Evolutionary conservation across 2,113 vertebrate species (phyloP).

Genomic region (Bubo blakistoni): DNA sequence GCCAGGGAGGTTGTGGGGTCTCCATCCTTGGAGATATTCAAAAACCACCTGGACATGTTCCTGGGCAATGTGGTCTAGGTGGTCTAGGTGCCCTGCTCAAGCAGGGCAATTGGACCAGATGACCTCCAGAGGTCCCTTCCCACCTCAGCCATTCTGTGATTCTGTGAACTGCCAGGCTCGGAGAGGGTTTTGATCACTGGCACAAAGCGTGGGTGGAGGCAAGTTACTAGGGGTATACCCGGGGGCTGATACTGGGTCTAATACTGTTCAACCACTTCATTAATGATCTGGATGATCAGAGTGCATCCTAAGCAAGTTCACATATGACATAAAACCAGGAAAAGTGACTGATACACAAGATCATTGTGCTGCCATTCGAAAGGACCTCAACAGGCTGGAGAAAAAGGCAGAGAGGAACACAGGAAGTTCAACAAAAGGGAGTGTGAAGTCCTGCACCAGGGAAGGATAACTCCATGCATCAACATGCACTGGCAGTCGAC

Average conservation of each 20-base stretch:
- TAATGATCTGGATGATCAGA: neutral
- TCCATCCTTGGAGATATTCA: no score
- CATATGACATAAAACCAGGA: neutral
- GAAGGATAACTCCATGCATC: neutral
- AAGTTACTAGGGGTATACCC: neutral
- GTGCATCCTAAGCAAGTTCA: neutral
- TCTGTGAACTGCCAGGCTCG: neutral
- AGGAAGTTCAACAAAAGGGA: neutral
- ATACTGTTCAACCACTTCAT: neutral
- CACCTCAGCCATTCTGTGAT: no score
- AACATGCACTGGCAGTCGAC: neutral
- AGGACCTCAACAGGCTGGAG: neutral
- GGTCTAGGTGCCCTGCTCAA: neutral
- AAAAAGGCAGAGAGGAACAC: neutral
- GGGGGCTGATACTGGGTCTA: neutral
- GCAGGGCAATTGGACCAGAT: neutral
- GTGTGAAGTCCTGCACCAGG: neutral
- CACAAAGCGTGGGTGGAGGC: neutral
- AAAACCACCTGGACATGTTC: neutral
- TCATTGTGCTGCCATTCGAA: neutral
- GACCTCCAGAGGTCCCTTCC: neutral
- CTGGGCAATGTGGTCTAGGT: neutral
- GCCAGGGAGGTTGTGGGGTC: neutral
- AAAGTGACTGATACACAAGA: neutral
- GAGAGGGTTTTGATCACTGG: neutral